phyloP scores from a whole-genome alignment of 30 jellyfish, hydroid and myxozoan genomes.

The Mastigias papua region DNA sequence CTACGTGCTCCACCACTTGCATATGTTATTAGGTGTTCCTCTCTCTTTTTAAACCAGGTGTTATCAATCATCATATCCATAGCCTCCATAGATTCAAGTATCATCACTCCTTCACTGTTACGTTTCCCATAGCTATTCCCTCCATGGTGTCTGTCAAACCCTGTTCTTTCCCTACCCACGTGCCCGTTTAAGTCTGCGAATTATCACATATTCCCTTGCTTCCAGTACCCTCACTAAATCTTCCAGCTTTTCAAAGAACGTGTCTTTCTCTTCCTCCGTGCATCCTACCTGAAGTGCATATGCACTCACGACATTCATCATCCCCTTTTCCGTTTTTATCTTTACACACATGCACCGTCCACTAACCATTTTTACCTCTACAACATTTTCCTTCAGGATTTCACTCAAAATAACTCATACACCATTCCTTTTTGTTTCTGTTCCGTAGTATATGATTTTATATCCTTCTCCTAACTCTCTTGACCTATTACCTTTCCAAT shows the following conservation, averaged over 20 bases:
- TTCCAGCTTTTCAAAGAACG: slow-evolving; percentile 19
- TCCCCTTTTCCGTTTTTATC: slow-evolving; percentile 21
- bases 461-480: not conserved
- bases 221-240: slow-evolving; percentile 5
- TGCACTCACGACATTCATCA: slow-evolving; percentile 18
- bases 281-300: not conserved
- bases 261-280: slow-evolving; percentile 12
- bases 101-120: slow-evolving; percentile 18
- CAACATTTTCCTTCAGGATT: slow-evolving; percentile 5
- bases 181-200: not conserved
- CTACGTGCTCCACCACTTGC: slow-evolving; percentile 18
- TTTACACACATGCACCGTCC: slow-evolving; percentile 15
- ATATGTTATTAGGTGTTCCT: not conserved
- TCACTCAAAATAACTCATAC: slow-evolving; percentile 29
- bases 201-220: not conserved
- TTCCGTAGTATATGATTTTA: not conserved
- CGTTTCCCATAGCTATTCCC: slow-evolving; percentile 2
- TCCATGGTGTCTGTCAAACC: not conserved
- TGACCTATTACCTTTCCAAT: not conserved
- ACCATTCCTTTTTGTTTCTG: slow-evolving; percentile 27
- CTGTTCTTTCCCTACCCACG: not conserved
- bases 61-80: not conserved
- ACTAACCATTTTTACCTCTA: slow-evolving; percentile 25
- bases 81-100: slow-evolving; percentile 1
- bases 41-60: not conserved